phyloP scores from a whole-genome alignment of 2,113 vertebrate species.

The Hippocampus barbouri region DNA sequence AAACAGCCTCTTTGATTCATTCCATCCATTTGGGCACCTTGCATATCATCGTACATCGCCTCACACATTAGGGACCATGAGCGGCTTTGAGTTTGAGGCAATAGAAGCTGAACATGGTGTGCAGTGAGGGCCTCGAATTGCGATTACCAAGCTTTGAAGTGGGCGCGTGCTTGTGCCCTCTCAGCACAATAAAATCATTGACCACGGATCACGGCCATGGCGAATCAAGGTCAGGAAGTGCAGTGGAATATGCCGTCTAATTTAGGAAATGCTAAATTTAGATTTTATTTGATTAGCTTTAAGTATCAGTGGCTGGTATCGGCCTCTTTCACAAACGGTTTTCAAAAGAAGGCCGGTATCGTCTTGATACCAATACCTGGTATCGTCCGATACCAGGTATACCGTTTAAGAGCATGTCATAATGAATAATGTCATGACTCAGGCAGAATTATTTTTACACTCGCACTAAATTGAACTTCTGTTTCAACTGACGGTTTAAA shows the following conservation, averaged over 20 bases:
- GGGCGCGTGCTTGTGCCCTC: not conserved
- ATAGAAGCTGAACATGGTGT: conserved; percentile 1
- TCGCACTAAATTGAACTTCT: no score
- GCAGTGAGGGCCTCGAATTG: not conserved
- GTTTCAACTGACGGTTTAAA: no score
- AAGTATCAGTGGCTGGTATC: no score
- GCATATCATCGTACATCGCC: not conserved
- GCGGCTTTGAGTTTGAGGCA: not conserved
- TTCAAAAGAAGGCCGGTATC: no score
- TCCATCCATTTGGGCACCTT: not conserved
- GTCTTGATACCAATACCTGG: no score
- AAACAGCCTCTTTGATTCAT: not conserved
- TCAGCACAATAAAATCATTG: not conserved
- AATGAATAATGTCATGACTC: no score
- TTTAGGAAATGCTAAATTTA: no score
- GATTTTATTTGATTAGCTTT: no score
- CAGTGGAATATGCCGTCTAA: not conserved
- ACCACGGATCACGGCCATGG: not conserved
- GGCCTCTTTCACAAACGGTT: no score
- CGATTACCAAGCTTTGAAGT: not conserved
- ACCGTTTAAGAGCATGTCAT: no score
- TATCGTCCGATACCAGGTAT: no score
- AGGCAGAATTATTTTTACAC: no score
- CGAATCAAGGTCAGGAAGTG: not conserved
- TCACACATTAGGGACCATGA: not conserved